phyloP scores from a whole-genome alignment of 2,113 vertebrate species.

The Myotis brandtii region DNA sequence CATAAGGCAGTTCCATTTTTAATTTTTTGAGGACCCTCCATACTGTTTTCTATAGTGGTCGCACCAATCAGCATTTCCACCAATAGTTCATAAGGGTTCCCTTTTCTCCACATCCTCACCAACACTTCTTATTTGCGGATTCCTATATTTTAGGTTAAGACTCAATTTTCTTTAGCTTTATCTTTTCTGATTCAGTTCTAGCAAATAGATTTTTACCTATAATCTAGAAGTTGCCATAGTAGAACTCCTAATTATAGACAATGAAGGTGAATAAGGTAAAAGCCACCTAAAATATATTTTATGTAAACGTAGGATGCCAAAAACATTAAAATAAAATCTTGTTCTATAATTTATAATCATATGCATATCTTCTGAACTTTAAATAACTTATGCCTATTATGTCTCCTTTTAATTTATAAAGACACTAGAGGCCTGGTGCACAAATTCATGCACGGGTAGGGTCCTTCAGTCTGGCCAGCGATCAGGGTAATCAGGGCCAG shows the following conservation, averaged over 20 bases:
- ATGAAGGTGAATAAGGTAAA: not conserved
- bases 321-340: conserved; percentile 26
- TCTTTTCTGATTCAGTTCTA: conserved; percentile 11
- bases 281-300: not conserved
- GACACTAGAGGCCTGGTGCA: too few relatives aligned
- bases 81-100: not conserved
- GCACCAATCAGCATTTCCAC: not conserved
- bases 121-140: not conserved
- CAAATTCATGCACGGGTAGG: too few relatives aligned
- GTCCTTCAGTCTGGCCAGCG: too few relatives aligned
- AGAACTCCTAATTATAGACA: conserved; percentile 16
- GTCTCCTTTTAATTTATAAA: conserved; percentile 24
- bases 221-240: not conserved
- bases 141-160: not conserved
- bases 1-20: not conserved
- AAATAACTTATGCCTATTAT: not conserved
- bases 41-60: not conserved
- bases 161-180: conserved; percentile 23
- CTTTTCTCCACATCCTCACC: not conserved
- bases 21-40: not conserved
- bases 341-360: not conserved
- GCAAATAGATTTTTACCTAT: not conserved
- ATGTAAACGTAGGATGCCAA: not conserved
- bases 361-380: not conserved
- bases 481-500: too few relatives aligned